phyloP scores from a whole-genome alignment of 2,888 invertebrate species.

The Entomobrya multifasciata region DNA sequence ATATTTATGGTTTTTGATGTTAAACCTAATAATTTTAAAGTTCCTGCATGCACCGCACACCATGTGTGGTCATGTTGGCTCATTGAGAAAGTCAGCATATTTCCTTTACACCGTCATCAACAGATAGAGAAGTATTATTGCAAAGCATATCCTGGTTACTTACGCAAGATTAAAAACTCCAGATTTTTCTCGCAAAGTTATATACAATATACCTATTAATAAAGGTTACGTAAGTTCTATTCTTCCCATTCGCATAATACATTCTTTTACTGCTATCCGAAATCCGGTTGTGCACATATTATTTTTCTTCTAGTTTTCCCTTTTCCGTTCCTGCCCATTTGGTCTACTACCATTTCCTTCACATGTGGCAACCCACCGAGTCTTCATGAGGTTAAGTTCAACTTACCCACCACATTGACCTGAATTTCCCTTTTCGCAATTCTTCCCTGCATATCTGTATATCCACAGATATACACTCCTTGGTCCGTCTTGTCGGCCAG shows the following conservation, averaged over 20 bases:
- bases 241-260: too few species aligned
- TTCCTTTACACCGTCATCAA: not conserved
- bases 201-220: too few species aligned
- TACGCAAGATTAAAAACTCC: not conserved
- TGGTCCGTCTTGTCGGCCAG: constrained; percentile 90
- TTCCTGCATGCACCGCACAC: not conserved
- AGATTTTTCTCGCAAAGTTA: too few species aligned
- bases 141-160: not conserved
- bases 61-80: not conserved
- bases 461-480: constrained; percentile 90
- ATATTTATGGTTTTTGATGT: constrained; percentile 62
- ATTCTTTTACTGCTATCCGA: too few species aligned
- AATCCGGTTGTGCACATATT: not conserved
- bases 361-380: not conserved
- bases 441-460: constrained; percentile 89
- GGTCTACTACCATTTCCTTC: not conserved
- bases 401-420: constrained; percentile 89
- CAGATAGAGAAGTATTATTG: not conserved
- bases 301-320: not conserved
- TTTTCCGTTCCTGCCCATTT: not conserved
- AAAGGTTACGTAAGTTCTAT: too few species aligned
- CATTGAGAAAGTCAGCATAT: constrained; percentile 30
- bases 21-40: constrained; percentile 58
- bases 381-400: constrained; percentile 52
- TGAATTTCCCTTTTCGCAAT: constrained; percentile 88